Percentiles rank a stretch among this genome's conserved stretches.
These are phyloP conservation scores for Holacanthus passer DNA, from an alignment of 2,113 vertebrate species.

Conservation along the genomic window DNA sequence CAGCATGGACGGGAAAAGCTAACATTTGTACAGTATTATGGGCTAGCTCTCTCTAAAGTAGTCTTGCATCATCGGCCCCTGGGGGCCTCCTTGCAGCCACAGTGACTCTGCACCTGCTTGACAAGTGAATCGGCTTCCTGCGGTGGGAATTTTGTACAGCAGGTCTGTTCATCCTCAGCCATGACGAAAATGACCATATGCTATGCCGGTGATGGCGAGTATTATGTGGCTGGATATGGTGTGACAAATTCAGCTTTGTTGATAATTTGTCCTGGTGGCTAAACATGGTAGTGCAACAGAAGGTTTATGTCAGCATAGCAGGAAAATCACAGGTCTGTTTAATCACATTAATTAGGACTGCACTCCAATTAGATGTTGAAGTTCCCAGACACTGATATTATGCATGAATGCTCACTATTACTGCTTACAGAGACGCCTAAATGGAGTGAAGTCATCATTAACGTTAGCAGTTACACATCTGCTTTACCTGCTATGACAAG, in stretches of 20 bases:
- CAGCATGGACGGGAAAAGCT: background rate
- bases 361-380: background rate
- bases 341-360: background rate
- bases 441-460: background rate
- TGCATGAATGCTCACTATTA: background rate
- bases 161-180: slow-evolving; percentile 29
- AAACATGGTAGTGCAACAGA: background rate
- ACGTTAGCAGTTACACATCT: too few species aligned
- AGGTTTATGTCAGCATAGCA: background rate
- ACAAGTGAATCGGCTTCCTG: slow-evolving; percentile 44
- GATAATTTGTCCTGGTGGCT: background rate
- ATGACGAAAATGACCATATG: slow-evolving; percentile 15
- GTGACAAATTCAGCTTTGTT: background rate
- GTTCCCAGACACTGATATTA: background rate
- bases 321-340: background rate
- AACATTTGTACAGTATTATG: background rate
- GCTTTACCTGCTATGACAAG: background rate
- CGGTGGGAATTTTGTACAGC: background rate
- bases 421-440: background rate
- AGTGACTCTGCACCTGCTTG: slow-evolving; percentile 41
- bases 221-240: background rate
- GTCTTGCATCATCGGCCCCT: slow-evolving; percentile 19
- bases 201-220: too few species aligned
- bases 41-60: slow-evolving; percentile 2
- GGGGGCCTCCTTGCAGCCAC: background rate